Conservation (phyloP, 2,797 vertebrate species). For the Pangasius macronema region DNA sequence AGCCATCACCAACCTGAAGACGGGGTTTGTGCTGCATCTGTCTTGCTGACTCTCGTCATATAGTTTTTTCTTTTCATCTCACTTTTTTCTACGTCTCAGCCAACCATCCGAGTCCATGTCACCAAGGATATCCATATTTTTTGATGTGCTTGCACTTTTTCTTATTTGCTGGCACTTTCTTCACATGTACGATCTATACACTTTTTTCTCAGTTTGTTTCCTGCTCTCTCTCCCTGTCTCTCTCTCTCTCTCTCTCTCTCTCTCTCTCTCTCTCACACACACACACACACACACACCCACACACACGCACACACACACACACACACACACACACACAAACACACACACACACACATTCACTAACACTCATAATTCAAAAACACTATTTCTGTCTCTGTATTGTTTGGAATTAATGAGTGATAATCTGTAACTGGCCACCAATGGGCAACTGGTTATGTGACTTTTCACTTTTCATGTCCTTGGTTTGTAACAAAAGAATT, state of each 20-base stretch:
- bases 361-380: neutral
- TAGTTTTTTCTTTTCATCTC: neutral
- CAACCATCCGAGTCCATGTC: slow-evolving; percentile 19
- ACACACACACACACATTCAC: neutral
- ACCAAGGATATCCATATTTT: slow-evolving; percentile 29
- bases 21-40: slow-evolving; percentile 78
- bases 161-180: slow-evolving; percentile 5
- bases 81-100: neutral
- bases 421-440: neutral
- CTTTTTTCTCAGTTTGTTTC: neutral
- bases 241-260: neutral
- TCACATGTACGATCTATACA: neutral
- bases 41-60: slow-evolving; percentile 23
- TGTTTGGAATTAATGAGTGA: neutral
- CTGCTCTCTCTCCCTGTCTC: neutral
- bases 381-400: neutral
- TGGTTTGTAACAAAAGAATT: neutral
- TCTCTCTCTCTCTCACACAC: neutral
- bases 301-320: no score
- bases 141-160: slow-evolving; percentile 42
- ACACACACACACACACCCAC: no score
- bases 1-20: slow-evolving; percentile 89
- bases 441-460: neutral
- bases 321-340: no score
- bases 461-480: neutral